Base-by-base conservation (phyloP, 2,888 invertebrate species). In the Troglohyphantes excavatus region DNA sequence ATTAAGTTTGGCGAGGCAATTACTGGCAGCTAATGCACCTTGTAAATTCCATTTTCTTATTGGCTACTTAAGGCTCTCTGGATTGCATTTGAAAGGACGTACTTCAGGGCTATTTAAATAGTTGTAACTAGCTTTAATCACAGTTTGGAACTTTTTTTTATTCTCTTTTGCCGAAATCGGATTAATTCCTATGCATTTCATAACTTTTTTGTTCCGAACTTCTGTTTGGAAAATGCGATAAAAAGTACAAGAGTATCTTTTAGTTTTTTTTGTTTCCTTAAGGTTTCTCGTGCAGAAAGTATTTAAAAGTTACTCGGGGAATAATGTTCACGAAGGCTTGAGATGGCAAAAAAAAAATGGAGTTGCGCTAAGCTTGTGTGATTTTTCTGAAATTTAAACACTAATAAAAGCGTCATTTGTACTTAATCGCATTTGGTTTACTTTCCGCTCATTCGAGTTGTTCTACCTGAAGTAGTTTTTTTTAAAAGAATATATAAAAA, bases 1-100 rank as follows among this genome's bases (percentile, higher is more conserved):
- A 84, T 84, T 84, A 84, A 84, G 75, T 75, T 84, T 59, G 65
- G 33, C 67, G 65, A 33, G 27, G 75, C 84, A 75, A 84, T 84
- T 84, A 75, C 75, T 7, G 39, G 61, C 26, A 61, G 72, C 53
- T 84, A 84, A 84, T 84, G 75, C 75, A 33, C 46, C 59, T 70
- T 70, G 27, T 67, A 82, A 82, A 82, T 70, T 82, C 61, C 70
- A 39, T 67, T 70, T 70, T 65, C 43, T 65, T 65, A 33, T 78
- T 33, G 33, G 9, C 27, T 65, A 17, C 65, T 63, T 65, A 39
- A 65, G 65, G 65, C 43, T 65, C 63, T 65, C 27, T 76, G 33
- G 78, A 78, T 78, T 43, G 65, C 63, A 78, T 43, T 78, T 65
- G 21, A 33, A 78, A 65, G 78, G 26, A 39, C 43, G 7, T n/a